Evolutionary conservation across 2,113 vertebrate genomes (phyloP).

Genomic region (Ciconia stormi): DNA sequence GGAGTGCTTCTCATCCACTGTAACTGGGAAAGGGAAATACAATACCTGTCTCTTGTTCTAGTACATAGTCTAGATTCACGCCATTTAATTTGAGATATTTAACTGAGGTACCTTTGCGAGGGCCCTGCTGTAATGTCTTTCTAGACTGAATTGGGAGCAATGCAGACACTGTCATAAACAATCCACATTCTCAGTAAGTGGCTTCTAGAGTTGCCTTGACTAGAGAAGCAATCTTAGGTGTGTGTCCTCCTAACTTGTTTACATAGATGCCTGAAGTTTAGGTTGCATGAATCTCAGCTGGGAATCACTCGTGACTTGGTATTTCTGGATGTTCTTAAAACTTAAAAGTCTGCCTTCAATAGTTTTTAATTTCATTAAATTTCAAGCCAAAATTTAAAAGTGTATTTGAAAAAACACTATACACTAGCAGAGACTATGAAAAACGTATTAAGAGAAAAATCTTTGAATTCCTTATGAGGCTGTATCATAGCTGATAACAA

Average conservation of each 20-base stretch:
- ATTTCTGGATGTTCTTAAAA: background rate
- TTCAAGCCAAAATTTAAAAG: background rate
- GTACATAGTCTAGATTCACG: background rate
- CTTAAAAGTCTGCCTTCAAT: background rate
- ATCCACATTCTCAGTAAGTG: background rate
- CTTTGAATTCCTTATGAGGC: background rate
- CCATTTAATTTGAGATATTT: background rate
- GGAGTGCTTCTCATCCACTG: background rate
- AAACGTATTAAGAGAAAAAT: background rate
- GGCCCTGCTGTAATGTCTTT: background rate
- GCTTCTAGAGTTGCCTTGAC: background rate
- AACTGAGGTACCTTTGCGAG: fast-evolving
- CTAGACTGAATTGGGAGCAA: background rate
- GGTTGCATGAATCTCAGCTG: background rate
- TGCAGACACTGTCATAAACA: background rate
- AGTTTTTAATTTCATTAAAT: background rate
- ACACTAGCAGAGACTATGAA: background rate
- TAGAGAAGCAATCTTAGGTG: background rate
- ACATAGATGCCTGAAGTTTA: background rate
- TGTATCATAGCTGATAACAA: background rate
- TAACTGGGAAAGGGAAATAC: background rate
- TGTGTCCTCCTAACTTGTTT: background rate
- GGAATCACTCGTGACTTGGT: background rate
- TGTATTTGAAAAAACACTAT: background rate
- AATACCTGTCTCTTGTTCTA: background rate